These are phyloP conservation scores for Champsocephalus gunnari DNA, from an alignment of 2,797 vertebrate genomes.

Conservation along the genomic window DNA sequence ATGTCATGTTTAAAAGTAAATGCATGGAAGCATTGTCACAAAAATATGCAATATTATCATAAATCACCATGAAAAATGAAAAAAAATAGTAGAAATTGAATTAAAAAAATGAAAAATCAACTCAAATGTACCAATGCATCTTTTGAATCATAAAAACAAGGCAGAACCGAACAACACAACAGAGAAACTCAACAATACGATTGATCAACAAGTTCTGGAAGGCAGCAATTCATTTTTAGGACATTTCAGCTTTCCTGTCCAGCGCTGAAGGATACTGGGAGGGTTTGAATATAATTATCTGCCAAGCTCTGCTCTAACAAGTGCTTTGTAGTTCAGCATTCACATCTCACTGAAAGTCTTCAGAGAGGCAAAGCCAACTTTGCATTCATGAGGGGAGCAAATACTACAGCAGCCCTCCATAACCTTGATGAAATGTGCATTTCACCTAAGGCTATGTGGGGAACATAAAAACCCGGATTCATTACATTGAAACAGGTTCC, in stretches of 20 bases:
- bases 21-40: background rate
- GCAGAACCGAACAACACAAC: conserved; percentile 16
- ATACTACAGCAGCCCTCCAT: conserved; percentile 73
- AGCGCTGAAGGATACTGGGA: conserved; percentile 49
- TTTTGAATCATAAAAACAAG: conserved; percentile 21
- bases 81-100: conserved; percentile 1
- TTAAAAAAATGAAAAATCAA: background rate
- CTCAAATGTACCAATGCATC: background rate
- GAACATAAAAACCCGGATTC: conserved; percentile 74
- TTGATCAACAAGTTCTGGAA: conserved; percentile 56
- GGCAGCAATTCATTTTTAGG: conserved; percentile 58
- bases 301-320: conserved; percentile 74
- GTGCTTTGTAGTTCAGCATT: conserved; percentile 83
- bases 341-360: conserved; percentile 80
- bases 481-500: conserved; percentile 73
- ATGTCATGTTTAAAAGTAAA: background rate
- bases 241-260: conserved; percentile 60
- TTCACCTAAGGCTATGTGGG: conserved; percentile 82
- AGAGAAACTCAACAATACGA: conserved; percentile 26
- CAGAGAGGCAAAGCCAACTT: conserved; percentile 79
- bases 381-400: conserved; percentile 81
- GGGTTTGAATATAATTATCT: conserved; percentile 76
- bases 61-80: background rate
- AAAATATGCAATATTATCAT: background rate
- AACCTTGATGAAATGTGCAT: conserved; percentile 87